phyloP scores from a whole-genome alignment of 2,113 vertebrate species.

The Cromileptes altivelis region DNA sequence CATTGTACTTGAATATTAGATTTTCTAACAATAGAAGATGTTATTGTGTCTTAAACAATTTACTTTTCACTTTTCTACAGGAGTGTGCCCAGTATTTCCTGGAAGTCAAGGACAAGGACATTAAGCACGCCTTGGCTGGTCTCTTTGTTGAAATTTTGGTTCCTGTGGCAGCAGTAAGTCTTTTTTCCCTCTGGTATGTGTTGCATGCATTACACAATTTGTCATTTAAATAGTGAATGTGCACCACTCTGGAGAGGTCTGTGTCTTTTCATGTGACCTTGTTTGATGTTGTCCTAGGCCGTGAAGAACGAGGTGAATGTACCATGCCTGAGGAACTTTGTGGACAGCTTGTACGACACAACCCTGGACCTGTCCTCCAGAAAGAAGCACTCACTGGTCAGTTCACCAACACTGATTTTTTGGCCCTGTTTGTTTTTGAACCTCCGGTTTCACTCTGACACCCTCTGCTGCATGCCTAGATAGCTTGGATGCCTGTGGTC shows the following conservation, averaged over 20 bases:
- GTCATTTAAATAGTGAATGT: background rate
- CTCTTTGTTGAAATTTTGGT: constrained; percentile 98
- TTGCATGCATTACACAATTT: background rate
- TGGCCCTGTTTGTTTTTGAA: constrained; percentile 30
- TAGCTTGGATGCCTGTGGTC: constrained; percentile 43
- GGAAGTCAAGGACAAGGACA: constrained; percentile 99
- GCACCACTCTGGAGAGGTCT: background rate
- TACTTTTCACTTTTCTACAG: constrained; percentile 72
- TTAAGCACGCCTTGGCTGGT: constrained; percentile 96
- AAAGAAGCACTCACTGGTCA: constrained; percentile 98
- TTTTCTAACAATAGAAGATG: background rate
- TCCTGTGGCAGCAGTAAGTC: constrained; percentile 95
- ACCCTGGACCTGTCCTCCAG: constrained; percentile 96
- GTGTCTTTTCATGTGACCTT: background rate
- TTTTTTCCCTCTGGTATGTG: background rate
- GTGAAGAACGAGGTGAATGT: constrained; percentile 99
- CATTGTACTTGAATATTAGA: background rate
- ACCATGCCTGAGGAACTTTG: constrained; percentile 97
- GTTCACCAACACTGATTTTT: constrained; percentile 68
- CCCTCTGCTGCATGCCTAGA: constrained; percentile 31
- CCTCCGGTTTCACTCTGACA: constrained; percentile 18
- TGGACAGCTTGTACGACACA: constrained; percentile 98
- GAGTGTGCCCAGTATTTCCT: constrained; percentile 96
- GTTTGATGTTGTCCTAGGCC: constrained; percentile 81
- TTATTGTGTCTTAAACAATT: background rate